phyloP scores from a whole-genome alignment of 2,888 invertebrate genomes.

The Drosophila sordidapex region DNA sequence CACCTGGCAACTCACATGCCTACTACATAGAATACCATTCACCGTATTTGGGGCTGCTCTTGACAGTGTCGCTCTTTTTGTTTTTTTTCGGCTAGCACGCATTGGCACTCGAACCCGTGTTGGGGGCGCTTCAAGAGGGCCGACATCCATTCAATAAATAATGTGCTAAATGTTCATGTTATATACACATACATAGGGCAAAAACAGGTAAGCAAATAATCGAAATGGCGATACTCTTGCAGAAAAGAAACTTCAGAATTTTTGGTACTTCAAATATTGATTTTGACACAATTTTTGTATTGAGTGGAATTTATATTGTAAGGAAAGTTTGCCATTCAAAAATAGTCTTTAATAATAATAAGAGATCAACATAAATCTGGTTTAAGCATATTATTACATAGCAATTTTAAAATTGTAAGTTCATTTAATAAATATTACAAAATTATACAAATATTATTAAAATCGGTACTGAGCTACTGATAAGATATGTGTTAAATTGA shows the following conservation, averaged over 20 bases:
- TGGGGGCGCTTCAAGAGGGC: conserved; percentile 56
- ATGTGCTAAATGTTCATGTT: conserved; percentile 63
- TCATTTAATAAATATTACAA: not conserved
- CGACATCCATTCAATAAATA: conserved; percentile 37
- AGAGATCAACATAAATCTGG: not conserved
- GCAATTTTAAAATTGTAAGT: not conserved
- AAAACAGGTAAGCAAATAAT: not conserved
- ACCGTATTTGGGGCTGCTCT: conserved; percentile 58
- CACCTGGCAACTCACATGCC: conserved; percentile 29
- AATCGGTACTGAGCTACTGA: too few species aligned
- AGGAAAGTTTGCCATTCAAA: not conserved
- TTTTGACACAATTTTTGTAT: not conserved
- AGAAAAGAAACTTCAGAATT: not conserved
- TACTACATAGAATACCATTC: conserved; percentile 28
- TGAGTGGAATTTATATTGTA: not conserved
- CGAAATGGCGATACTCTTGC: conserved; percentile 16
- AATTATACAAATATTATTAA: too few species aligned
- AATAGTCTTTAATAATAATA: not conserved
- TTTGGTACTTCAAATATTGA: not conserved
- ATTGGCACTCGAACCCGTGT: conserved; percentile 61
- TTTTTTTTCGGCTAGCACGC: conserved; percentile 57
- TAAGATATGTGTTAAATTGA: not conserved
- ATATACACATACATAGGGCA: not conserved
- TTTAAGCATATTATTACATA: not conserved
- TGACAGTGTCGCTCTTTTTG: conserved; percentile 16